Evolutionary conservation across 37 sponge, comb jelly and placozoan species (phyloP).

Genomic region (Lycopodina hypogea): DNA sequence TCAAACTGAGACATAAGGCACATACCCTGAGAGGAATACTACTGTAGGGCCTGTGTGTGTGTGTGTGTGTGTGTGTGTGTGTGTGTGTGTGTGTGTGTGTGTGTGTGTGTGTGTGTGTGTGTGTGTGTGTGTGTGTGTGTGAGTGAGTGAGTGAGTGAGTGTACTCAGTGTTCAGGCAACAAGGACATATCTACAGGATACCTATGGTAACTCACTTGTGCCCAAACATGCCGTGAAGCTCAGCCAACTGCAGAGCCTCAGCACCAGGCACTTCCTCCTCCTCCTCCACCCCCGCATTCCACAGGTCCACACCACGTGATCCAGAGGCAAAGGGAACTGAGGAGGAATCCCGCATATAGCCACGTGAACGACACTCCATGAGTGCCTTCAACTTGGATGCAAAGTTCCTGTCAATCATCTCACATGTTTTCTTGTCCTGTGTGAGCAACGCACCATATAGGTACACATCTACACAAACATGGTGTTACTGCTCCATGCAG

Average conservation of each 20-base stretch:
- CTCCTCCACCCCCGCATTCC: too few relatives aligned
- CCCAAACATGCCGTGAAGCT: slow-evolving; percentile 37
- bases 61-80: background rate
- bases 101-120: background rate
- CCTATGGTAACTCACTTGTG: slow-evolving; percentile 22
- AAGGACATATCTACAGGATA: background rate
- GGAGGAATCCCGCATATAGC: background rate
- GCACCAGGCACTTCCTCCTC: background rate
- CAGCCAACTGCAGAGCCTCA: slow-evolving; percentile 33
- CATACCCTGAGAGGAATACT: slow-evolving; percentile 19
- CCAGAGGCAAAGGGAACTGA: background rate
- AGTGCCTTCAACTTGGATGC: background rate
- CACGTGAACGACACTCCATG: background rate
- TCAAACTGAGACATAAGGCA: background rate
- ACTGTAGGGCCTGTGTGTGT: background rate
- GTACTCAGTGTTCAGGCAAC: background rate
- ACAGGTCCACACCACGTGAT: too few relatives aligned
- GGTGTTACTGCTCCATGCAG: too few relatives aligned
- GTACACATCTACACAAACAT: too few relatives aligned
- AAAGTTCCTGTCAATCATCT: background rate
- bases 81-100: too few relatives aligned
- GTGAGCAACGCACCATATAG: too few relatives aligned
- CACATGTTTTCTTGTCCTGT: background rate
- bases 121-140: too few relatives aligned
- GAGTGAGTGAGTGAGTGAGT: background rate